Conservation (phyloP, 2,797 vertebrate species). For the Meriones psammophilus region DNA sequence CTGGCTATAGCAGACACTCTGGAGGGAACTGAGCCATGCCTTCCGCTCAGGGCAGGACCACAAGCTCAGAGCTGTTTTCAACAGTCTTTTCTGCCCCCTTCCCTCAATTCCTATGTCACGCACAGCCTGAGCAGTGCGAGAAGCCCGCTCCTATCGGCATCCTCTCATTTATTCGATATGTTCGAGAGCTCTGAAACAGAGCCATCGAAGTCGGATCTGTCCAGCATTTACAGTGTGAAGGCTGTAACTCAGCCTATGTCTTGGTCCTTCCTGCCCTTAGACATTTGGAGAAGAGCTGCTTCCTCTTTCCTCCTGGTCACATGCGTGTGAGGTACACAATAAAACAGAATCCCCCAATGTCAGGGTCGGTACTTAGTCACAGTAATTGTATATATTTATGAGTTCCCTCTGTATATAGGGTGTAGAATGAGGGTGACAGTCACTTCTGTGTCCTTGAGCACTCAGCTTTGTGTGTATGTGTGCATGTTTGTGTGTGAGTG, state of each 20-base stretch:
- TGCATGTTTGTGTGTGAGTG: not conserved
- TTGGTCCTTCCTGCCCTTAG: not conserved
- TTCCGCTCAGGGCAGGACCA: not conserved
- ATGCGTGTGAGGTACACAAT: not conserved
- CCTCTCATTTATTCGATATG: not conserved
- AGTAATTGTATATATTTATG: not conserved
- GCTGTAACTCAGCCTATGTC: too few relatives aligned
- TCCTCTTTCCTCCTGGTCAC: not conserved
- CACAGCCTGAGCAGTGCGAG: not conserved
- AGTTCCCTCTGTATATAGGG: not conserved
- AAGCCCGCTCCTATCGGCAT: not conserved
- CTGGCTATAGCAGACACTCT: not conserved
- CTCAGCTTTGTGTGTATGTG: not conserved
- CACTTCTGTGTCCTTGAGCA: not conserved
- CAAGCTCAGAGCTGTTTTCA: not conserved
- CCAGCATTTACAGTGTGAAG: not conserved
- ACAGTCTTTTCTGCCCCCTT: too few relatives aligned
- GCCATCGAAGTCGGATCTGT: not conserved
- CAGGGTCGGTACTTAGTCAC: not conserved
- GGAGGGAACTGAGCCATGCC: not conserved
- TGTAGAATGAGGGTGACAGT: not conserved
- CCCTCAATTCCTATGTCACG: not conserved
- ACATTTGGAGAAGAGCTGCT: not conserved
- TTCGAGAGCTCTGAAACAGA: not conserved
- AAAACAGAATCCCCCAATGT: not conserved